Conservation (phyloP, 2,113 vertebrate genomes). For the Pseudopodoces humilis region DNA sequence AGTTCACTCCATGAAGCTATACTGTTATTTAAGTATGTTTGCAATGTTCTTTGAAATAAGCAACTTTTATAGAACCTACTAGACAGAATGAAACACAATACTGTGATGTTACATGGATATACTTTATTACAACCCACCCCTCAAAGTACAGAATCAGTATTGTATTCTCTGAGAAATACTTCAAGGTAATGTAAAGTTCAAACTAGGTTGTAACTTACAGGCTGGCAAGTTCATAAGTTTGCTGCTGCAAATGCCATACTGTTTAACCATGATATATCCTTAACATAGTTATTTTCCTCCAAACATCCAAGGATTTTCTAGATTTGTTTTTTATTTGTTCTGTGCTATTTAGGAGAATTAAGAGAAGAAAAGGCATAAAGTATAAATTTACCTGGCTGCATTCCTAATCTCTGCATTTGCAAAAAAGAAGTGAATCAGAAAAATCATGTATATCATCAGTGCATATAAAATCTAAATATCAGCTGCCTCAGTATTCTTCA, state of each 20-base stretch:
- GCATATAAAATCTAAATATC: neutral
- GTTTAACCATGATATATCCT: neutral
- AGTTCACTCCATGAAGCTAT: neutral
- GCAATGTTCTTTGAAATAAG: slow-evolving; percentile 9
- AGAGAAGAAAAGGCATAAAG: neutral
- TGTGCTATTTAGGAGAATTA: neutral
- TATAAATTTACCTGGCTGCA: neutral
- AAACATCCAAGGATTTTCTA: neutral
- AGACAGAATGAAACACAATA: neutral
- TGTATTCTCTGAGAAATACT: neutral
- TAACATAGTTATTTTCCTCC: neutral
- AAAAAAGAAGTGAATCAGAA: neutral
- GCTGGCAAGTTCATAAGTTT: neutral
- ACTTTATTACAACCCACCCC: neutral
- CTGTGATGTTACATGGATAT: neutral
- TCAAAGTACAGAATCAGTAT: neutral
- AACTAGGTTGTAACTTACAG: neutral
- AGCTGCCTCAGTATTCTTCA: neutral
- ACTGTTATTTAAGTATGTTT: neutral
- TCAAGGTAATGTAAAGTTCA: neutral
- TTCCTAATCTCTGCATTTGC: neutral
- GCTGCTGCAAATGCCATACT: neutral
- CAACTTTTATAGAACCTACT: neutral
- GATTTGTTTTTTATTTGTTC: neutral
- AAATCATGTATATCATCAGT: neutral